phyloP scores from a whole-genome alignment of 2,113 vertebrate genomes.

The Syrmaticus mikado region DNA sequence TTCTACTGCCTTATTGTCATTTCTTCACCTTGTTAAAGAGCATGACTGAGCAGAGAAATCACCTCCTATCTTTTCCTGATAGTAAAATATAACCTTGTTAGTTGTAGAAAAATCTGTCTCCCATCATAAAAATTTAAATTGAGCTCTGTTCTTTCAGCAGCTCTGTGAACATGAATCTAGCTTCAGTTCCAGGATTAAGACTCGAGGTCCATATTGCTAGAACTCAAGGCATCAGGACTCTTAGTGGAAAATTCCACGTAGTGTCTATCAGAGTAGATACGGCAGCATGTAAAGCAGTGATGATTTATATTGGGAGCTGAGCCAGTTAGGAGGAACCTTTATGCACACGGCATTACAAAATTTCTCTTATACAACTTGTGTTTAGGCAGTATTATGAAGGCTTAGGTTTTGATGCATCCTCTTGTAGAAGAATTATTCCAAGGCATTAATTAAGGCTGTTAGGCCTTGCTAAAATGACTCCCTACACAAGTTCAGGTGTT shows the following conservation, averaged over 20 bases:
- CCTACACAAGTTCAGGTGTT: not conserved
- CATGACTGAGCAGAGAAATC: not conserved
- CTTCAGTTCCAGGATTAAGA: constrained; percentile 38
- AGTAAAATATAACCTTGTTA: not conserved
- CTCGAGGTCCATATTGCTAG: constrained; percentile 35
- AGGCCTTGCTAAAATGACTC: not conserved
- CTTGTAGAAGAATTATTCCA: not conserved
- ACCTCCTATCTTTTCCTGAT: not conserved
- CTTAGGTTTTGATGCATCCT: not conserved
- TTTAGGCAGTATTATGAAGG: not conserved
- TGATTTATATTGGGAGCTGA: constrained; percentile 44
- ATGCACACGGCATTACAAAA: not conserved
- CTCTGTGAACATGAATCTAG: not conserved
- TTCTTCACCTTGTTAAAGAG: not conserved
- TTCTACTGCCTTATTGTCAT: not conserved
- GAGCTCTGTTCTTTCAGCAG: not conserved
- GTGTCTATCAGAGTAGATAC: not conserved
- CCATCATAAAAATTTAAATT: not conserved
- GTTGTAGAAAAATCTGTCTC: not conserved
- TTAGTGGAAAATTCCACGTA: constrained; percentile 55
- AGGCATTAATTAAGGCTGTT: not conserved
- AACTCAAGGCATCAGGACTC: not conserved
- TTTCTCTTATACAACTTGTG: not conserved
- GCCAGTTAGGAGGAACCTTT: constrained; percentile 35
- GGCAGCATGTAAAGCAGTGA: constrained; percentile 11